Evolutionary conservation across 1,140 invertebrate species (phyloP), one percentile per base, ranked within the genome.

Genomic region (Rhopalosiphum maidis): DNA sequence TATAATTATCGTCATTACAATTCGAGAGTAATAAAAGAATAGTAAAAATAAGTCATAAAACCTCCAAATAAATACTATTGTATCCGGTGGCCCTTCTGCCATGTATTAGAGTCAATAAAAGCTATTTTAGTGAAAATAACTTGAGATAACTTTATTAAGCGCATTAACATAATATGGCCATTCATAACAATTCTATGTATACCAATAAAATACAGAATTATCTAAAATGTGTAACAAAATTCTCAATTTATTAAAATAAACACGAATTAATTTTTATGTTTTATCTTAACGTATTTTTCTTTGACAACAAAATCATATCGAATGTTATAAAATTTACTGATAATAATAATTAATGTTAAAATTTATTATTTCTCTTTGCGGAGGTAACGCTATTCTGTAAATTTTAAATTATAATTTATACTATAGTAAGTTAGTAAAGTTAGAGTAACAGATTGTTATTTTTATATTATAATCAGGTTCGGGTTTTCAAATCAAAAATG

Each of bases 1-100:
- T 18, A 77, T 15, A n/a, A 77, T 77, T 77, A 77, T 77, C 30
- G n/a, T 77, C 30, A 0, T 77, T n/a, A 77, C 30, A 77, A 77
- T 77, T 77, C 30, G 60, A 15, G 60, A 1, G 15, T 77, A 77
- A 77, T 77, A 77, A 77, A 77, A 77, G 4, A 77, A 77, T 77
- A 77, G 60, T 77, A 77, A 85, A 85, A 37, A 85, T 18, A 41
- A 85, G 41, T 43, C 41, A 41, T 85, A 85, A 85, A 85, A 85
- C 83, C 41, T 30, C 41, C 25, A 85, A 41, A 43, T 43, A 43
- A 25, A 85, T 22, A 85, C 15, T 41, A 85, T 85, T 85, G 37
- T 77, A 77, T 43, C 22, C 22, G 83, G 83, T 43, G 83, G 37
- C 37, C 9, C 41, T 23, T 23, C 60, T n/a, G 18, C 60, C 15